Percentiles rank a stretch among this genome's conserved stretches.
These are phyloP conservation scores for Macquaria ambigua DNA, from an alignment of 2,113 vertebrate species.

Conservation along the genomic window DNA sequence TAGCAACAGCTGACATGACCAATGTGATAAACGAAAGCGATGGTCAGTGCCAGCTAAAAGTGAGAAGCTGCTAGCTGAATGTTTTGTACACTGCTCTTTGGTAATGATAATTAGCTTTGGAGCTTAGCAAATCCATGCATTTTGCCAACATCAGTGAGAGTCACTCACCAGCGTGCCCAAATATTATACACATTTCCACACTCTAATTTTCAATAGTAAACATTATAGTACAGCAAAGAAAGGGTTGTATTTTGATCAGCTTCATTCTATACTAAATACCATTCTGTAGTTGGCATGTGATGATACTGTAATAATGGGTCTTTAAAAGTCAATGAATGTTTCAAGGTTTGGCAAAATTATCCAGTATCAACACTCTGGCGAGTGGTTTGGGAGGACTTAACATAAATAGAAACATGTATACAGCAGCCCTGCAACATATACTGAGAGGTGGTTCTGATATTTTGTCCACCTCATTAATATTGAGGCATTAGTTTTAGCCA, in stretches of 20 bases:
- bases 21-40: not conserved
- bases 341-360: too few species aligned
- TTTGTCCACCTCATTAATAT: not conserved
- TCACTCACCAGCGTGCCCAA: not conserved
- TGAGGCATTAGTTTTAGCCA: not conserved
- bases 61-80: not conserved
- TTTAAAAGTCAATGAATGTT: too few species aligned
- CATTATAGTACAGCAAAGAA: not conserved
- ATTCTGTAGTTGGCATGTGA: too few species aligned
- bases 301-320: too few species aligned
- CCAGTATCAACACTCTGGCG: too few species aligned
- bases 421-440: too few species aligned
- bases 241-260: too few species aligned
- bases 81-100: not conserved
- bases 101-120: not conserved
- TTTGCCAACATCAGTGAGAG: too few species aligned
- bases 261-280: too few species aligned
- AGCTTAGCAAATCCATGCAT: too few species aligned
- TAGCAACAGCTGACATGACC: not conserved
- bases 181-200: not conserved
- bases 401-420: not conserved
- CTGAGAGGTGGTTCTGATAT: not conserved
- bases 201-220: not conserved
- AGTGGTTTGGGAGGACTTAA: not conserved
- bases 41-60: not conserved